Percentiles rank a stretch among this genome's conserved stretches.
Conservation (phyloP, 2,797 vertebrate species). For the Oreochromis grahami region DNA sequence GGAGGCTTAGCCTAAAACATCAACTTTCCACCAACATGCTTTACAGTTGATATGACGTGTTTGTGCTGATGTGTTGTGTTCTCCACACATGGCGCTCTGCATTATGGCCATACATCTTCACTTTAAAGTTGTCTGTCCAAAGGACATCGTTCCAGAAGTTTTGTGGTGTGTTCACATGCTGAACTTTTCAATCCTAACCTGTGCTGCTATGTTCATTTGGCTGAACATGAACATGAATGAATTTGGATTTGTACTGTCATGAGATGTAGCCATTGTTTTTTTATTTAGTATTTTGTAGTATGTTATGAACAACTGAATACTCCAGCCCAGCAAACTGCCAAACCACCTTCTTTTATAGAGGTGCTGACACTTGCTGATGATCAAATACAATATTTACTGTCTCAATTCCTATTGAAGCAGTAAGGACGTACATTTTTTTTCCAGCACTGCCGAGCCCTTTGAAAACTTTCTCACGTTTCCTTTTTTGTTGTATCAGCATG, state of each 20-base stretch:
- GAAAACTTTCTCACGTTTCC: neutral
- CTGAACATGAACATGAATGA: too few species aligned
- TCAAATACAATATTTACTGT: neutral
- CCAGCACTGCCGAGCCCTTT: neutral
- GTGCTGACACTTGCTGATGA: neutral
- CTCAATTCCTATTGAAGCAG: neutral
- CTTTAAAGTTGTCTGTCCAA: neutral
- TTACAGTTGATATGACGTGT: neutral
- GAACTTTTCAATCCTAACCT: neutral
- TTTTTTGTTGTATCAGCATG: neutral
- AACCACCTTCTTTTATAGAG: neutral
- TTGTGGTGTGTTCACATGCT: neutral
- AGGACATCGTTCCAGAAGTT: neutral
- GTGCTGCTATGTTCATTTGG: neutral
- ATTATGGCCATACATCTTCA: neutral
- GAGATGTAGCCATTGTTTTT: neutral
- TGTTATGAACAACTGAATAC: neutral
- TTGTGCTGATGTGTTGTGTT: neutral
- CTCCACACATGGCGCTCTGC: neutral
- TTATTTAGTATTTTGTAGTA: neutral
- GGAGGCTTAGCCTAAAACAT: too few species aligned
- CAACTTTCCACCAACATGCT: too few species aligned
- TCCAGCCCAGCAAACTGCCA: neutral
- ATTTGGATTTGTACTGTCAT: neutral
- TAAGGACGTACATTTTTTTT: neutral